These are phyloP conservation scores for Perdita meconis DNA, from an alignment of 2,888 invertebrate genomes.

Conservation along the genomic window DNA sequence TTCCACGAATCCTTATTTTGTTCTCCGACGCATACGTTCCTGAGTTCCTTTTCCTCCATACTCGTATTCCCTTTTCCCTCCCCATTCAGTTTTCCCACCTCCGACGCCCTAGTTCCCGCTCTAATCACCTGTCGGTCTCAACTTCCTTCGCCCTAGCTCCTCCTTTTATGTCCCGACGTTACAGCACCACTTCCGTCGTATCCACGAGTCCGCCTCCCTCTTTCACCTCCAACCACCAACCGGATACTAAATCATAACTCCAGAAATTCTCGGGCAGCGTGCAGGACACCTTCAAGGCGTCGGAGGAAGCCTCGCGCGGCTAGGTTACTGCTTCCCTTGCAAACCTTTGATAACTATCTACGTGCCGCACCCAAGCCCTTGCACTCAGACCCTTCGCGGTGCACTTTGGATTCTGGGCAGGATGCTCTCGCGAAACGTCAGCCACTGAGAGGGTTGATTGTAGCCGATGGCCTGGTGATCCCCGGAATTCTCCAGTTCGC, in stretches of 20 bases:
- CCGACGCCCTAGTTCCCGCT: neutral
- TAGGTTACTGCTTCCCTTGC: slow-evolving; percentile 73
- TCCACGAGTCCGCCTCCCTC: slow-evolving; percentile 34
- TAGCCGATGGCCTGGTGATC: neutral
- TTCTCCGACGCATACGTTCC: neutral
- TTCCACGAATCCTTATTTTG: neutral
- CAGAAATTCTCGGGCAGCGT: slow-evolving; percentile 80
- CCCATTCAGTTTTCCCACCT: neutral
- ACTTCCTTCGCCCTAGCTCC: slow-evolving; percentile 2
- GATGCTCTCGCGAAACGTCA: slow-evolving; percentile 4
- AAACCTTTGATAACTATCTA: slow-evolving; percentile 78
- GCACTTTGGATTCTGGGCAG: neutral
- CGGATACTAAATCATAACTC: slow-evolving; percentile 82
- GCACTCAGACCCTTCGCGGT: slow-evolving; percentile 20
- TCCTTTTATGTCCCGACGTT: slow-evolving; percentile 45
- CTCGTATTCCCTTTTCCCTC: neutral
- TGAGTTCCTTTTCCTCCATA: neutral
- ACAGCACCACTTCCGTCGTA: slow-evolving; percentile 6
- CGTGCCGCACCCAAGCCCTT: slow-evolving; percentile 48
- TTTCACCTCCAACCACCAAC: slow-evolving; percentile 59
- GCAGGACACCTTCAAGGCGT: slow-evolving; percentile 79
- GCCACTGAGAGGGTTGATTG: slow-evolving; percentile 5
- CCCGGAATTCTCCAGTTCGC: neutral
- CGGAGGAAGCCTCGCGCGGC: slow-evolving; percentile 72
- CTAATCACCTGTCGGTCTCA: slow-evolving; percentile 14